Evolutionary conservation across 2,888 invertebrate genomes (phyloP), one percentile per base, ranked within the genome.

Genomic region (Liopterus haemorrhoidalis): DNA sequence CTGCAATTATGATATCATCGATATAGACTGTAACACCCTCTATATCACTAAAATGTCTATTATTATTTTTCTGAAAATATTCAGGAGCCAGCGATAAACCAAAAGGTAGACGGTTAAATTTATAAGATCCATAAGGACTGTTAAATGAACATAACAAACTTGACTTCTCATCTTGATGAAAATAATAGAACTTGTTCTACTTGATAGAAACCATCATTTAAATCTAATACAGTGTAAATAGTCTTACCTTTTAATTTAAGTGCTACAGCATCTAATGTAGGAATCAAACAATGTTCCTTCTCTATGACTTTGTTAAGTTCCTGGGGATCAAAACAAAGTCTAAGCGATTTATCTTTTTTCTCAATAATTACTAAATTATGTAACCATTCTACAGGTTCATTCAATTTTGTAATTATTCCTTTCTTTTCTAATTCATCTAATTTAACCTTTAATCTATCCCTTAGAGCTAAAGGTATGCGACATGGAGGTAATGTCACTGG

Each of bases 211-310:
- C n/a, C n/a, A 11, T 11, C n/a, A 25, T 3, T 5, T 12, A 25
- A 11, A n/a, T 25, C 25, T 25, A 25, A 25, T 25, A 25, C 25
- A 25, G 11, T 25, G 25, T 11, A 25, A 25, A 25, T 11, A n/a
- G n/a, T 25, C 12, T 25, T 25, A 1, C 25, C 25, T 5, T 4
- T 3, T 5, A 25, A 25, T 12, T 25, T 25, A 11, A 11, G n/a
- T n/a, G 25, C 5, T 25, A 25, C 12, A 11, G n/a, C 25, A 11
- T n/a, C 4, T 12, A 25, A 25, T 25, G 25, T 25, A 11, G 25
- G 25, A 25, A 25, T n/a, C n/a, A n/a, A n/a, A n/a, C n/a, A n/a
- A n/a, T n/a, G n/a, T n/a, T n/a, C n/a, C n/a, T n/a, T n/a, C n/a
- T n/a, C n/a, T n/a, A n/a, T n/a, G n/a, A n/a, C n/a, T n/a, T n/a